These are phyloP conservation scores for Tipula lateralis DNA, from an alignment of 2,888 invertebrate species.

Conservation along the genomic window DNA sequence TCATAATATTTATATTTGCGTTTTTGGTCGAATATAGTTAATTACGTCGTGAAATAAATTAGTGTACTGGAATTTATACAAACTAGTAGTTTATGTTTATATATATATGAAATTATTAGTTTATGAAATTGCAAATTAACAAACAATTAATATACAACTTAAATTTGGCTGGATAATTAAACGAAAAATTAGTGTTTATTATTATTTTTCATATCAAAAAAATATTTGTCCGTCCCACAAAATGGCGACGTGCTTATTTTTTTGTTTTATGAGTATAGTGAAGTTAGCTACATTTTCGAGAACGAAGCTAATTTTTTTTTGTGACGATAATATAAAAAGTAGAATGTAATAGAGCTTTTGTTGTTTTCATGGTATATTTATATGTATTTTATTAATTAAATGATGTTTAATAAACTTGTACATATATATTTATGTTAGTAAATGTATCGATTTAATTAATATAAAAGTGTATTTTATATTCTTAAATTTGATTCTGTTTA, in stretches of 20 bases:
- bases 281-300: not conserved
- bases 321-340: not conserved
- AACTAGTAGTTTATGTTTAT: not conserved
- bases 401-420: not conserved
- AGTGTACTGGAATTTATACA: not conserved
- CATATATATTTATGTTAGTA: not conserved
- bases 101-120: not conserved
- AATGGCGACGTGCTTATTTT: conserved; percentile 9
- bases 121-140: not conserved
- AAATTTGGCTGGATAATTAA: not conserved
- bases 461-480: not conserved
- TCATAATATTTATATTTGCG: not conserved
- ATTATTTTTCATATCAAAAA: not conserved
- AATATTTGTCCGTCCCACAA: not conserved
- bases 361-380: not conserved
- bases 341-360: conserved; percentile 19
- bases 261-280: not conserved
- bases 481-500: not conserved
- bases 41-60: not conserved
- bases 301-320: conserved; percentile 11
- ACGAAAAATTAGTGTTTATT: conserved; percentile 19
- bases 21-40: not conserved
- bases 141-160: not conserved
- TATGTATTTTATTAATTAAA: not conserved
- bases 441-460: conserved; percentile 4